Evolutionary conservation across 2,113 vertebrate species (phyloP), one percentile per base, ranked within the genome.

Genomic region (Lutjanus erythropterus): DNA sequence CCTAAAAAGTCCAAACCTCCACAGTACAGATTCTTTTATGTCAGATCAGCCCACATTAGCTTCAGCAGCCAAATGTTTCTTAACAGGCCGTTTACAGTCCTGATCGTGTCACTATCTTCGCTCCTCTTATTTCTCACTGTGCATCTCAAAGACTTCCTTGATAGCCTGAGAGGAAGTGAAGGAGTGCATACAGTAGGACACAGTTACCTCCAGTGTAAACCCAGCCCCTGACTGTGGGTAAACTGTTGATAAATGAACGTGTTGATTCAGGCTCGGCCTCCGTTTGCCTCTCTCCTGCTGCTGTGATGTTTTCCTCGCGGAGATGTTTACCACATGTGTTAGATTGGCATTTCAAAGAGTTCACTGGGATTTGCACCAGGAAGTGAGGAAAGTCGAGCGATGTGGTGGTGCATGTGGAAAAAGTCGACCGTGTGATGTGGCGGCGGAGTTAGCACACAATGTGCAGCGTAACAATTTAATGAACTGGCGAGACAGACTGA

Each of bases 131-230:
- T 80, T 88, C 72, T 84, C 79, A 80, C 86, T 72, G 72, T 15
- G 4, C 59, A 79, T 83, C 81, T 95, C 85, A 94, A 87, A 94
- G 90, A 83, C 70, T 82, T 89, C 88, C 84, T 95, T 95, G 85
- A 94, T 89, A 81, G 75, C 50, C 16, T 90, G 53, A 80, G 37
- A 41, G 37, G 78, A 90, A 84, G 78, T 90, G 82, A 84, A 90
- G 87, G 80, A 78, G 59, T 89, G 31, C 74, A 68, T 86, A 92
- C 86, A 91, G 88, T 87, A 78, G 87, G 75, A 92, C 85, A 86
- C 88, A 83, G 84, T 84, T 87, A 39, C 71, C 69, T 84, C 89
- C 65, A 85, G 61, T 88, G 73, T 92, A 90, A 95, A 94, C 66
- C 76, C 86, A 75, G 73, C 50, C 75, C 69, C 78, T 71, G 75